Conservation (phyloP, 2,113 vertebrate genomes). For the Scolopax mira region DNA sequence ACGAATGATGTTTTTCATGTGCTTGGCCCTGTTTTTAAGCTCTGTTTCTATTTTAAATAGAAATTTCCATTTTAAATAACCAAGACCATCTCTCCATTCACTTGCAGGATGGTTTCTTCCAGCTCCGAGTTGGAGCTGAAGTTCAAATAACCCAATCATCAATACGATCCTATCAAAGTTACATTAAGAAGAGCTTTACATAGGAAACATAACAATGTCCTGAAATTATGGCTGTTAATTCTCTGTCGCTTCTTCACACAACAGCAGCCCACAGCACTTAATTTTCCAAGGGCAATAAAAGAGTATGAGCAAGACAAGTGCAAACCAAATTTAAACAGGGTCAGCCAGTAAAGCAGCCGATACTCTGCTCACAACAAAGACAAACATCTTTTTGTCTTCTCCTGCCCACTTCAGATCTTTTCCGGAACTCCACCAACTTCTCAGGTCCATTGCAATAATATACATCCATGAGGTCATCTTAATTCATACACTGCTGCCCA, state of each 20-base stretch:
- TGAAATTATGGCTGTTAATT: neutral
- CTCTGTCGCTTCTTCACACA: neutral
- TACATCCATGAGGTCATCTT: slow-evolving; percentile 22
- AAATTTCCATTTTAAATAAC: neutral
- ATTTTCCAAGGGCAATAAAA: slow-evolving; percentile 2
- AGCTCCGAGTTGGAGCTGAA: neutral
- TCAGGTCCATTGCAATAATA: slow-evolving; percentile 22
- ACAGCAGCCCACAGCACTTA: neutral
- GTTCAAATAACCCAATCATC: neutral
- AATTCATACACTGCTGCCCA: slow-evolving; percentile 25
- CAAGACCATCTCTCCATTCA: neutral
- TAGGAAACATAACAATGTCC: neutral
- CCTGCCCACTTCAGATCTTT: slow-evolving; percentile 54
- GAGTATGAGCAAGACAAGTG: neutral
- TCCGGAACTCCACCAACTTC: slow-evolving; percentile 12
- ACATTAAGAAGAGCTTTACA: neutral
- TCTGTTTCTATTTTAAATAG: neutral
- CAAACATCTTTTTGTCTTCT: slow-evolving; percentile 60
- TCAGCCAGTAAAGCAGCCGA: neutral
- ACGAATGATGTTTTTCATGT: neutral
- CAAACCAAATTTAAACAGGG: slow-evolving; percentile 30
- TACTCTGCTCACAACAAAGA: neutral
- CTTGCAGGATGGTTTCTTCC: neutral
- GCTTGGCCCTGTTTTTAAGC: neutral
- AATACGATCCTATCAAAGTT: neutral